Evolutionary conservation across 2,113 vertebrate genomes (phyloP), one percentile per base, ranked within the genome.

Genomic region (Peromyscus polionotus): DNA sequence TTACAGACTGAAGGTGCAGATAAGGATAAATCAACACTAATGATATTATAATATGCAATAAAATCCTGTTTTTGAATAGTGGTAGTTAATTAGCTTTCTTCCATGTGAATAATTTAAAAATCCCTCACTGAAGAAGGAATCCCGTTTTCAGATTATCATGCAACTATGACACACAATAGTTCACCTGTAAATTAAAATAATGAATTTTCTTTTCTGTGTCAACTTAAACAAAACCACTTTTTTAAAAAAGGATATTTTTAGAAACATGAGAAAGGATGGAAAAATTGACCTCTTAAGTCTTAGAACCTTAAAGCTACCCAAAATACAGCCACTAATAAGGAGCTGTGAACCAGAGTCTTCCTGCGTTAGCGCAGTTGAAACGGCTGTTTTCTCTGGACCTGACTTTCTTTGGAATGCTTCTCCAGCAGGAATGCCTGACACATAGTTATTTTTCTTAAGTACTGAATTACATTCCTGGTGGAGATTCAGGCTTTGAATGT

Each of bases 1-100:
- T 92, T 70, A 92, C 68, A 97, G 94, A 76, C 83, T 95, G 97
- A 95, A 97, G 97, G 92, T 96, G 96, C 96, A 98, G 95, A 98
- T 98, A 97, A 96, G 93, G 51, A 91, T 98, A 96, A 95, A 96
- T 96, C 88, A 91, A 72, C 95, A 85, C 63, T 95, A 96, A 98
- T 96, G 98, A 96, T 48, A 86, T 87, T 90, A 97, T 92, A 97
- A 96, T 96, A 97, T 87, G 19, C 65, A 96, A 88, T 94, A n/a
- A 61, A 57, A 72, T 31, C 45, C 24, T 39, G 4, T 7, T 57
- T 92, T 79, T 97, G 98, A 98, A 97, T 88, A 96, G 54, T 96
- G 86, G 28, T 63, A 92, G 80, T 95, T 75, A 73, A 97, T 90
- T 98, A 93, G 22, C 36, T 86, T 96, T 96, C 48, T 94, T 94